Base-by-base conservation (phyloP, 1,140 invertebrate species). In the Mesaphorura yosii region DNA sequence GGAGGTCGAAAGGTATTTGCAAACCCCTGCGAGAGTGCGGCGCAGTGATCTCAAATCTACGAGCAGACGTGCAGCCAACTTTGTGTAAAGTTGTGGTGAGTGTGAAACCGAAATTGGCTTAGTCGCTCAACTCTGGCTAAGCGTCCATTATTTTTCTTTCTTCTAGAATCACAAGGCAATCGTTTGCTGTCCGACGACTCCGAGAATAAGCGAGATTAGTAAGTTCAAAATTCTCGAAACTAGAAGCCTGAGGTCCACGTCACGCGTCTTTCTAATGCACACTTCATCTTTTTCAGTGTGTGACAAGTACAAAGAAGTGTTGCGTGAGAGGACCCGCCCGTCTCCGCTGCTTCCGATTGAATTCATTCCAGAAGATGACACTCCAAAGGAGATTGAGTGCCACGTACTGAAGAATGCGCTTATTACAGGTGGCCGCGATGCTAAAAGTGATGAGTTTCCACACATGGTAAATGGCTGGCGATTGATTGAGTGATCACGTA, bases 181-280 rank as follows among this genome's bases (percentile, higher is more conserved):
- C 3, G 46, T 61, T 25, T 61, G 59, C 40, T 61, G 59, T 48
- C 49, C 47, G 10, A 53, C 5, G 25, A 25, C 34, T 23, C 28
- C 20, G 14, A 51, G 59, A 25, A 61, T 58, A 19, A 61, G 59
- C 34, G 52, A 27, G 10, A 31, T 26, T 22, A 61, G 59, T 61
- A 37, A 59, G 28, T 39, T 26, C 14, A 1, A 14, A 42, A 27
- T 50, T 5, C 15, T 4, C 7, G 10, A 51, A 25, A 12, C 23
- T 22, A 28, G 23, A 6, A 48, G 10, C 19, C 14, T 23, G 15
- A n/a, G n/a, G n/a, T n/a, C n/a, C n/a, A n/a, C n/a, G n/a, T n/a
- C n/a, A n/a, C n/a, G n/a, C n/a, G n/a, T n/a, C 23, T 29, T n/a
- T 2, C 14, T 22, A 20, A 22, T 28, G 22, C 15, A 23, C 3